phyloP scores from a whole-genome alignment of 2,113 vertebrate species.

The Lagenorhynchus albirostris region DNA sequence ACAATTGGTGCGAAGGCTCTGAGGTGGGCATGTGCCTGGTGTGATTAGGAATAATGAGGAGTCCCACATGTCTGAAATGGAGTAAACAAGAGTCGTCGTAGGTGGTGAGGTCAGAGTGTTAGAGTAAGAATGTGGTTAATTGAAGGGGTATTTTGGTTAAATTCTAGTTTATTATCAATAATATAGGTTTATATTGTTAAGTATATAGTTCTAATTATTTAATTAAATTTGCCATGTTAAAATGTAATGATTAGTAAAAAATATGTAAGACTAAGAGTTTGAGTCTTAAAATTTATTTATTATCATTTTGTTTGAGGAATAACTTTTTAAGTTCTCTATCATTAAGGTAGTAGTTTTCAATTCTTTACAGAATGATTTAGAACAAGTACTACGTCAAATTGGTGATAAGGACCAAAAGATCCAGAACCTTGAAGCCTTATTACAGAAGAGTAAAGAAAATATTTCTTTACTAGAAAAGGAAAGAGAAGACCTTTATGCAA shows the following conservation, averaged over 20 bases:
- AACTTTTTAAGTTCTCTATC: constrained; percentile 53
- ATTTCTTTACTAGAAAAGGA: constrained; percentile 94
- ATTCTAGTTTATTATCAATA: not conserved
- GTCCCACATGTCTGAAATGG: not conserved
- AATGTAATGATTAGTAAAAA: not conserved
- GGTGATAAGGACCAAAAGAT: constrained; percentile 99
- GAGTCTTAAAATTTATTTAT: constrained; percentile 23
- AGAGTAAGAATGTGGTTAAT: not conserved
- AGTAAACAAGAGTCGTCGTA: not conserved
- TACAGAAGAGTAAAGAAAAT: constrained; percentile 97
- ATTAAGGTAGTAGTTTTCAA: constrained; percentile 65
- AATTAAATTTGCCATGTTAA: constrained; percentile 36
- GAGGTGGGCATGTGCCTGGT: not conserved
- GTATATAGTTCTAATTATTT: not conserved
- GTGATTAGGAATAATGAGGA: not conserved
- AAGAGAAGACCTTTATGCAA: constrained; percentile 95
- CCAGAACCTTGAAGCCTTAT: constrained; percentile 97
- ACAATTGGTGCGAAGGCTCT: not conserved
- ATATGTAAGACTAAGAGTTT: not conserved
- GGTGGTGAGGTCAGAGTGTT: not conserved
- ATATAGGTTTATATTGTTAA: constrained; percentile 30
- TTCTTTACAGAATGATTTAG: constrained; percentile 93
- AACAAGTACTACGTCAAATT: constrained; percentile 97
- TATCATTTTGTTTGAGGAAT: constrained; percentile 56
- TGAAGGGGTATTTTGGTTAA: not conserved